A percentile compares a stretch with the other conserved stretches of the same genome.
Evolutionary conservation across 2,113 vertebrate species (phyloP).

Genomic region (Ophthalmolycus amberensis): DNA sequence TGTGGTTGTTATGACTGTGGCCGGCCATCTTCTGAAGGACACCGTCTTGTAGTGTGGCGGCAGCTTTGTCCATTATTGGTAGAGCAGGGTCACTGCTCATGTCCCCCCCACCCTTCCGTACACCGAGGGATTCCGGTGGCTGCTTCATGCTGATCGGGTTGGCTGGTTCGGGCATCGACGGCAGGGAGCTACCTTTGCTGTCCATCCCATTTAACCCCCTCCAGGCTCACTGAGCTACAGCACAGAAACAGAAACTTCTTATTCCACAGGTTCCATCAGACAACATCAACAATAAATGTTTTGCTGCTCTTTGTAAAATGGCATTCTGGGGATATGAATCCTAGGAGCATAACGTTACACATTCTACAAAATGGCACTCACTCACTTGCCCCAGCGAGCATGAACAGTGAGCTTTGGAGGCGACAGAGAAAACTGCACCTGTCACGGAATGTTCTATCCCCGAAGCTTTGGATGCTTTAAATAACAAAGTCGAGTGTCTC

Average conservation of each 20-base stretch:
- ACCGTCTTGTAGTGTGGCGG: slow-evolving; percentile 88
- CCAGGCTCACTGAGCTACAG: slow-evolving; percentile 66
- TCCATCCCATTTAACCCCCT: slow-evolving; percentile 82
- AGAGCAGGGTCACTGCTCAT: slow-evolving; percentile 89
- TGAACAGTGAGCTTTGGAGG: slow-evolving; percentile 41
- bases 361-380: slow-evolving; percentile 71
- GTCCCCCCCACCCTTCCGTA: slow-evolving; percentile 87
- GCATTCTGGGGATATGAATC: slow-evolving; percentile 30
- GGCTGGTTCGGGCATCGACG: slow-evolving; percentile 87
- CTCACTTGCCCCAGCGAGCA: slow-evolving; percentile 52
- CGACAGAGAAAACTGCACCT: slow-evolving; percentile 62
- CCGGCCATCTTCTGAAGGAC: slow-evolving; percentile 91
- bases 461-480: slow-evolving; percentile 22
- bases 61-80: slow-evolving; percentile 89
- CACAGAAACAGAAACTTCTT: slow-evolving; percentile 18
- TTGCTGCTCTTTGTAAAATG: slow-evolving; percentile 20
- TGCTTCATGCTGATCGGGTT: slow-evolving; percentile 94
- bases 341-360: slow-evolving; percentile 34
- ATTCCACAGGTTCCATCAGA: slow-evolving; percentile 23
- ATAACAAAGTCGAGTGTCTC: slow-evolving; percentile 16
- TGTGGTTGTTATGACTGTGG: slow-evolving; percentile 83
- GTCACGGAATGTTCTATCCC: slow-evolving; percentile 52
- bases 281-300: not conserved
- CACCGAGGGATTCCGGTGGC: slow-evolving; percentile 88
- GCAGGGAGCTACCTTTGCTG: slow-evolving; percentile 87